These are phyloP conservation scores for Amblyopsis rosae DNA, from an alignment of 2,113 vertebrate species.

Conservation along the genomic window DNA sequence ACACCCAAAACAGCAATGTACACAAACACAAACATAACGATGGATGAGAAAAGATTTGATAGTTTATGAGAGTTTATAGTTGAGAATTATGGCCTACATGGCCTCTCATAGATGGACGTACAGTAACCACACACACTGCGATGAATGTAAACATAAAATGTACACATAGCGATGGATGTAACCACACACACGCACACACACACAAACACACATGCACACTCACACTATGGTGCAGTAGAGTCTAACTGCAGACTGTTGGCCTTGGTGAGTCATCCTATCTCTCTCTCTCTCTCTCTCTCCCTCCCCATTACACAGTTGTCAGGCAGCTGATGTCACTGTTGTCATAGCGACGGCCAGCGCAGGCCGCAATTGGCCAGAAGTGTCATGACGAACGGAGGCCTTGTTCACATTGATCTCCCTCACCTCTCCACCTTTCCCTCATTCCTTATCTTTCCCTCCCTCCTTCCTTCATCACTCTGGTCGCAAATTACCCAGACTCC, in stretches of 20 bases:
- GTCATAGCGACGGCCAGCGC: constrained; percentile 52
- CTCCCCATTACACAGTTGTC: constrained; percentile 34
- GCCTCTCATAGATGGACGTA: not conserved
- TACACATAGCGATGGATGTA: constrained; percentile 5
- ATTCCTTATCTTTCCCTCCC: not conserved
- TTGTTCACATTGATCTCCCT: constrained; percentile 53
- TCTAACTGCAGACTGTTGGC: constrained; percentile 30
- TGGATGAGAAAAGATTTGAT: too few relatives aligned
- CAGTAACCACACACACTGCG: not conserved
- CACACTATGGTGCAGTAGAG: not conserved
- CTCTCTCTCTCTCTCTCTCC: constrained; percentile 21
- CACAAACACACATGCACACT: constrained; percentile 1
- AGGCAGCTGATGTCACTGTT: constrained; percentile 74
- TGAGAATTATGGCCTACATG: not conserved
- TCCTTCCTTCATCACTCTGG: not conserved
- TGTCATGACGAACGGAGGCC: constrained; percentile 46
- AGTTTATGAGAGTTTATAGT: too few relatives aligned
- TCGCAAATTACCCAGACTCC: not conserved
- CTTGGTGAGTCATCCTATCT: constrained; percentile 65
- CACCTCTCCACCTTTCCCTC: not conserved
- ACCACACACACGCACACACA: constrained; percentile 9
- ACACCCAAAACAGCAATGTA: not conserved
- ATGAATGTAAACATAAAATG: not conserved
- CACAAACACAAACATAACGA: not conserved
- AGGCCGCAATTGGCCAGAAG: constrained; percentile 46